Base-by-base conservation (phyloP, 2,113 vertebrate species). In the Pardalotus punctatus region DNA sequence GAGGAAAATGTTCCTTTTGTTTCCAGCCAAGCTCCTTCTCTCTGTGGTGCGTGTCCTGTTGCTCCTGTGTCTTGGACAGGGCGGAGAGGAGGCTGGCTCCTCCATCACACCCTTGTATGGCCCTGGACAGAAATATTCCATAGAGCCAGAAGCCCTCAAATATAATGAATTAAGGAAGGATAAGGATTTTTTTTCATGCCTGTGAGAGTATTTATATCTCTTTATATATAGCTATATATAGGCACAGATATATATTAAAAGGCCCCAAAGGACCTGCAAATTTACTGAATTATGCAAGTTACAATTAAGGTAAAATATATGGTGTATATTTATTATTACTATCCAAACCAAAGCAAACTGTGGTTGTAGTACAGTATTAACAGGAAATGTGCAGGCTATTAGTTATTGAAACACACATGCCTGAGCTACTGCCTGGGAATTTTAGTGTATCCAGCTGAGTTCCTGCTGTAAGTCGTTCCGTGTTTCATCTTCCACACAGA, bases 301-400 rank as follows among this genome's bases (percentile, higher is more conserved):
- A 90, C 67, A 96, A 92, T 92, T 85, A 90, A 95, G 77, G 82
- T 93, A 85, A 96, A 96, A 94, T 95, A 83, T 71, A 51, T 66
- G 64, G 67, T 66, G 28, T 88, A 43, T 86, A 96, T 96, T 97
- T 96, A 93, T 96, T 94, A 92, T 86, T 88, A 78, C 94, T 88
- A 83, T 81, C 72, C 71, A 86, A 94, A 94, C 29, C 90, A 96
- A 95, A 97, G 93, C 93, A 96, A 96, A 92, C 71, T 90, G 88
- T 84, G 96, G 78, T 87, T 96, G 66, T 58, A 82, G 74, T 82
- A 80, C 58, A 86, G 56, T 43, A 81, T 95, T 92, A 96, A 96
- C 95, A 96, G 96, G 96, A 97, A 97, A 95, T 90, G 82, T 95
- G 82, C 82, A 83, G 71, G 60, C 88, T 78, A 83, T 94, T 96